These are phyloP conservation scores for Cremastinae sp. DNA, from an alignment of 2,888 invertebrate genomes.

Conservation along the genomic window DNA sequence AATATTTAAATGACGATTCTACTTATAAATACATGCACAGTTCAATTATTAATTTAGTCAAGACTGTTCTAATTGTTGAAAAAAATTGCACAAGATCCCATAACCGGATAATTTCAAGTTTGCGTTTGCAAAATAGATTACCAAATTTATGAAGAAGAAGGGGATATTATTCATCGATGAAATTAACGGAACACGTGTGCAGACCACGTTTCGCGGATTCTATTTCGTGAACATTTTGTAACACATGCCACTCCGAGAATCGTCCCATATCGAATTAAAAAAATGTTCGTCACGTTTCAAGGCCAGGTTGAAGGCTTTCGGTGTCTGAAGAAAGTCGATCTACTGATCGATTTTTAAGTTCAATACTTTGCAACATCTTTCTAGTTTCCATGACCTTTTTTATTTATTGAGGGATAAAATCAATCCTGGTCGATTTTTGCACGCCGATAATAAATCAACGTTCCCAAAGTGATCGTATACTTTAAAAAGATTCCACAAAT, in stretches of 20 bases:
- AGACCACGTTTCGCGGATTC: conserved; percentile 20
- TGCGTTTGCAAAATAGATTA: conserved; percentile 12
- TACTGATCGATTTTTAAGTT: neutral
- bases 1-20: too few relatives aligned
- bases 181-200: conserved; percentile 28
- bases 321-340: neutral
- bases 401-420: neutral
- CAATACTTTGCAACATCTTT: too few relatives aligned
- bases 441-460: conserved; percentile 14
- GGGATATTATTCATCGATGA: conserved; percentile 4
- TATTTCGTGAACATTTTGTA: conserved; percentile 39
- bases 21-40: neutral
- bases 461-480: conserved; percentile 29
- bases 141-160: conserved; percentile 17
- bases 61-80: neutral
- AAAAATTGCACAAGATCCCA: neutral
- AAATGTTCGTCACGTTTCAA: conserved; percentile 10
- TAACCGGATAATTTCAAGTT: neutral
- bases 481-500: conserved; percentile 35
- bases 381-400: neutral
- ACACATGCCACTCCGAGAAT: conserved; percentile 13
- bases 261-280: conserved; percentile 15
- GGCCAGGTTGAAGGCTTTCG: conserved; percentile 31
- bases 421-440: neutral
- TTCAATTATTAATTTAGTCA: too few relatives aligned